Base-by-base conservation (phyloP, 53 echinoderm and acorn worm genomes). In the Actinopyga echinites region DNA sequence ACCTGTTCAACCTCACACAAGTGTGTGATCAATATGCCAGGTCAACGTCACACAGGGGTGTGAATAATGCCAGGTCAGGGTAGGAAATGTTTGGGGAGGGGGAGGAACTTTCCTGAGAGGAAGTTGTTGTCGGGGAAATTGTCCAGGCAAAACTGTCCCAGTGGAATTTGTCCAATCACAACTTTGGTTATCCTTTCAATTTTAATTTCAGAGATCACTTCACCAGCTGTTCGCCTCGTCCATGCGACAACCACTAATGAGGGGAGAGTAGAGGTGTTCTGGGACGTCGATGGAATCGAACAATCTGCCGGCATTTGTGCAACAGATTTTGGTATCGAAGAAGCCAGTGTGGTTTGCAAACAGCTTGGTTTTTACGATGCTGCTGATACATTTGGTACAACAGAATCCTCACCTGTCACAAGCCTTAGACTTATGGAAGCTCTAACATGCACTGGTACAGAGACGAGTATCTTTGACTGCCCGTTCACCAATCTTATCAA, bases 311-410 rank as follows among this genome's bases (percentile, higher is more conserved):
- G 75, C 24, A 25, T 75, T 23, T 75, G 75, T 49, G 28, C 38
- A 7, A 1, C 75, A 0, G 75, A 75, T 52, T n/a, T 75, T 26
- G 42, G 28, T 26, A 29, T 75, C 4, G 54, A 22, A 23, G 75
- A 75, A 44, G 75, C 49, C 28, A 53, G 25, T 28, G 49, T 75
- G 12, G 45, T 26, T 0, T 75, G 75, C 75, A 75, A 53, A 53
- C 75, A 75, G 21, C 75, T 75, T 1, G 75, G 75, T 2, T 75
- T 75, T 45, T 6, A 11, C 9, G 75, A 75, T 75, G 68, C 68
- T 34, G 35, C 35, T 1, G 19, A 37, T 30, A 29, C 49, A 0
- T 49, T 5, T 49, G 49, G 49, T 15, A 49, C 49, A 49, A 49
- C 49, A 6, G 7, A 13, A 49, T 15, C 49, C 13, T 49, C 49